phyloP scores from a whole-genome alignment of 2,113 vertebrate genomes.

The Herpetotheres cachinnans region DNA sequence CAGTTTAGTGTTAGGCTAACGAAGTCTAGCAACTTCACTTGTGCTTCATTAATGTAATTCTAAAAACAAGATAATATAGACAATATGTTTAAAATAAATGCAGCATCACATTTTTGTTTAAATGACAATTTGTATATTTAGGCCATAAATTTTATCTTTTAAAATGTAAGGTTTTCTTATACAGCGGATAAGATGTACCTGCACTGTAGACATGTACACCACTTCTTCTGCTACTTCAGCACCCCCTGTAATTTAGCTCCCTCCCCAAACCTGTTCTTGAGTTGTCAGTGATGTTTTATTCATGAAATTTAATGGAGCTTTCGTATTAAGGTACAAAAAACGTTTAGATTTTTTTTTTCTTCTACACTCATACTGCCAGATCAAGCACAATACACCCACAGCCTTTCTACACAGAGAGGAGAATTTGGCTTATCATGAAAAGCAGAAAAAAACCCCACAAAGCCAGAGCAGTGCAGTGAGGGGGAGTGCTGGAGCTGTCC shows the following conservation, averaged over 20 bases:
- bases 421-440: constrained; percentile 40
- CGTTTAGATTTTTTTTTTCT: background rate
- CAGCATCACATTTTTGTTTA: background rate
- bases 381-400: constrained; percentile 30
- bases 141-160: background rate
- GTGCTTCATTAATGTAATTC: background rate
- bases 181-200: background rate
- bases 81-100: background rate
- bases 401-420: background rate
- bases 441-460: background rate
- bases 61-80: background rate
- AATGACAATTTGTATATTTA: background rate
- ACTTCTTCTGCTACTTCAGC: background rate
- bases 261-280: background rate
- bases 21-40: background rate
- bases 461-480: constrained; percentile 18
- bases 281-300: background rate
- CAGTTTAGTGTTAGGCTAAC: background rate
- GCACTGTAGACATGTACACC: background rate
- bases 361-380: background rate
- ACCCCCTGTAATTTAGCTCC: background rate
- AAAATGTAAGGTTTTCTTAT: background rate
- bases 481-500: constrained; percentile 28
- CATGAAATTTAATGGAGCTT: background rate
- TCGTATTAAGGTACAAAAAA: background rate